Conservation (phyloP, 2,113 vertebrate species). For the Tragelaphus strepsiceros region DNA sequence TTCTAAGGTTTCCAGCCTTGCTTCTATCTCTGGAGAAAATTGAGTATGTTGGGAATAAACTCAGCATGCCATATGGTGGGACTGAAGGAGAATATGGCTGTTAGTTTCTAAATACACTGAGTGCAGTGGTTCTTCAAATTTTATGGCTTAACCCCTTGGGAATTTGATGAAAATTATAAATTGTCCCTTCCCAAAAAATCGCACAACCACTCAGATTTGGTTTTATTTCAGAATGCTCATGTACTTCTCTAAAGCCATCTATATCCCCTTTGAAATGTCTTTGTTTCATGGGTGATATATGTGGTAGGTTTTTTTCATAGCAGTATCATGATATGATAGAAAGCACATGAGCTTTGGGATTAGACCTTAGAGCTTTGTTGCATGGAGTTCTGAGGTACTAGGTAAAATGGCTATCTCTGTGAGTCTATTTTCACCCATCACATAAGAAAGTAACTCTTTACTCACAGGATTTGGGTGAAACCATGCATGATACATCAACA, state of each 20-base stretch:
- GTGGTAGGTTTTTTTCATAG: neutral
- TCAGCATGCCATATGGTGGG: slow-evolving; percentile 41
- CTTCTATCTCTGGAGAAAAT: slow-evolving; percentile 31
- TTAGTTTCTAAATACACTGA: slow-evolving; percentile 15
- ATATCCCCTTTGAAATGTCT: neutral
- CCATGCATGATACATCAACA: neutral
- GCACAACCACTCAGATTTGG: neutral
- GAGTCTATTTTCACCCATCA: neutral
- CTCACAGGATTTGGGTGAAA: neutral
- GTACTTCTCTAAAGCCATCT: neutral
- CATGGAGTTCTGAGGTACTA: neutral
- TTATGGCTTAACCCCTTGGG: neutral
- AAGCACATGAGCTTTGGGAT: neutral
- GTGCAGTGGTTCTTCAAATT: neutral
- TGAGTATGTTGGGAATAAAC: slow-evolving; percentile 33
- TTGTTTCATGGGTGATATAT: neutral
- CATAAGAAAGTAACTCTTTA: neutral
- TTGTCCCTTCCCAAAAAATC: neutral
- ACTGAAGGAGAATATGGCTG: neutral
- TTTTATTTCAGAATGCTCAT: neutral
- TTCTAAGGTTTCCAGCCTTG: slow-evolving; percentile 59
- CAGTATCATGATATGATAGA: neutral
- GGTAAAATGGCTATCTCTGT: neutral
- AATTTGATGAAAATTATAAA: neutral
- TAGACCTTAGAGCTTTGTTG: neutral